Evolutionary conservation across 2,888 invertebrate genomes (phyloP).

Genomic region (Anorthoa munda): DNA sequence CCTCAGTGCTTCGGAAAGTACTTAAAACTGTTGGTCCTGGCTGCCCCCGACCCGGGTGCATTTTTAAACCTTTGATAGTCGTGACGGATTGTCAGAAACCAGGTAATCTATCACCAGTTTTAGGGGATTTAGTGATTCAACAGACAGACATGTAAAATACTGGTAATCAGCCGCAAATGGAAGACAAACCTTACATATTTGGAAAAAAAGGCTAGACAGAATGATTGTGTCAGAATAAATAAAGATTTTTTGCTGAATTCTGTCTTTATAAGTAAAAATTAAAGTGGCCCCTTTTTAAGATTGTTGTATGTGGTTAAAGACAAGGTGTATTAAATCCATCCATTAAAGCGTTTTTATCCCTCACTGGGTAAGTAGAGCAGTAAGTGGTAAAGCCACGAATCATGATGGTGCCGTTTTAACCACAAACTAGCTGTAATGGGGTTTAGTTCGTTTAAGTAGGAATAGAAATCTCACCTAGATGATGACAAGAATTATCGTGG

Average conservation of each 20-base stretch:
- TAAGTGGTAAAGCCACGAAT: constrained; percentile 60
- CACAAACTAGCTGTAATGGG: constrained; percentile 55
- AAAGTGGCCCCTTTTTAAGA: neutral
- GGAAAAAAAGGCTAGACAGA: no score
- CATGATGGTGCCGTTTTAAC: constrained; percentile 56
- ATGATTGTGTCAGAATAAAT: neutral
- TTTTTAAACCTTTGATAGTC: no score
- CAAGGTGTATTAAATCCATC: constrained; percentile 32
- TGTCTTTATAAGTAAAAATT: neutral
- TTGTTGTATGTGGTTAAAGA: constrained; percentile 26
- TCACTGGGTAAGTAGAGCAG: constrained; percentile 54
- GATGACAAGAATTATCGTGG: constrained; percentile 13
- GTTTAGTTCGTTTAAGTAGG: constrained; percentile 33
- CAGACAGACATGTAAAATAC: no score
- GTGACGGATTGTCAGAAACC: no score
- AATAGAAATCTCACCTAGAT: constrained; percentile 28
- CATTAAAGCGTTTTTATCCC: constrained; percentile 49
- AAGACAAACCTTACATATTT: no score
- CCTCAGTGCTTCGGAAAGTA: no score
- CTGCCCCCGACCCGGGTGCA: no score
- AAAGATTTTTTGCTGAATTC: neutral
- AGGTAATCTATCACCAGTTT: no score
- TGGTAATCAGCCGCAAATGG: no score
- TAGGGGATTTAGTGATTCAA: no score
- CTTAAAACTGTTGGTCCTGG: no score